Evolutionary conservation across 2,888 invertebrate genomes (phyloP).

Genomic region (Automeris io): DNA sequence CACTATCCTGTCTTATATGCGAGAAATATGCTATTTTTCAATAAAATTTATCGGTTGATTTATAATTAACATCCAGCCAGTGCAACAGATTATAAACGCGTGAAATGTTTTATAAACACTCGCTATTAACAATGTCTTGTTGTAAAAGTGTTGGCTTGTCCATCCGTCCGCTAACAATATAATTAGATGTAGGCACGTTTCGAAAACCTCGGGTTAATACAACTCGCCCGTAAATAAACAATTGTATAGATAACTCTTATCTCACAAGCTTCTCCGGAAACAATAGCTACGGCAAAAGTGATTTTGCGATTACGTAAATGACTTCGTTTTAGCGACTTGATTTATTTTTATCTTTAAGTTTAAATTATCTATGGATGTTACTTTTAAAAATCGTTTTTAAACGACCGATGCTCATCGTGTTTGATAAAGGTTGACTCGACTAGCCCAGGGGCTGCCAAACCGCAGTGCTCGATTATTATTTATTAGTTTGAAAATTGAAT

Average conservation of each 20-base stretch:
- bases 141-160: constrained; percentile 29
- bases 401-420: too few relatives aligned
- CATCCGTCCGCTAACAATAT: constrained; percentile 14
- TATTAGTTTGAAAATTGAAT: too few relatives aligned
- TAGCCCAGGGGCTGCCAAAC: too few relatives aligned
- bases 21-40: neutral
- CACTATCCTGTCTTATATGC: too few relatives aligned
- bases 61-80: neutral
- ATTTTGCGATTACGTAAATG: constrained; percentile 39
- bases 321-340: too few relatives aligned
- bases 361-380: too few relatives aligned
- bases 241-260: neutral
- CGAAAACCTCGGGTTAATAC: neutral
- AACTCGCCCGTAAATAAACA: neutral
- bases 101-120: constrained; percentile 30
- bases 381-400: too few relatives aligned
- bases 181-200: neutral
- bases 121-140: constrained; percentile 22
- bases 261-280: constrained; percentile 14
- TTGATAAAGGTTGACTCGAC: too few relatives aligned
- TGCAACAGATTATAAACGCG: neutral
- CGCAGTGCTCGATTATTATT: too few relatives aligned
- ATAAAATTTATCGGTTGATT: neutral
- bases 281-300: constrained; percentile 30
- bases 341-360: too few relatives aligned